Conservation (phyloP, 2,888 invertebrate genomes). For the Pristionchus mayeri region DNA sequence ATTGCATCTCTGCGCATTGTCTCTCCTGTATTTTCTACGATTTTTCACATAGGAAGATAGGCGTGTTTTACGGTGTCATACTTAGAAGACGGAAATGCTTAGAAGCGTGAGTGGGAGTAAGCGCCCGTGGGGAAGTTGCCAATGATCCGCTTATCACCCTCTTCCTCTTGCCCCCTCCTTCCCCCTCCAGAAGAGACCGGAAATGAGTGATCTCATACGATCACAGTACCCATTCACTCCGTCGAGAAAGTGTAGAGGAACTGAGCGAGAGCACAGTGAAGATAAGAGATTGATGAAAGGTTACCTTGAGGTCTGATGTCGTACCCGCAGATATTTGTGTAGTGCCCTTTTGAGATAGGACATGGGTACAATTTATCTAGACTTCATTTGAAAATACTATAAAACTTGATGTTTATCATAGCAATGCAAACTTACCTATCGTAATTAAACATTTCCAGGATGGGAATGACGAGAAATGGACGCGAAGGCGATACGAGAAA, state of each 20-base stretch:
- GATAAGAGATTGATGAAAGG: background rate
- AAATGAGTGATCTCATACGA: background rate
- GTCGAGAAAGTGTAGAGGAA: too few species aligned
- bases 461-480: background rate
- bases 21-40: too few species aligned
- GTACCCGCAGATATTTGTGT: background rate
- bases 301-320: too few species aligned
- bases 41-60: too few species aligned
- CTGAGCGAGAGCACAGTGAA: background rate
- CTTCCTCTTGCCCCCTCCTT: background rate
- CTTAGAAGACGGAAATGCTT: background rate
- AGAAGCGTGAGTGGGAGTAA: background rate
- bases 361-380: too few species aligned
- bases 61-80: too few species aligned
- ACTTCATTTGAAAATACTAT: too few species aligned
- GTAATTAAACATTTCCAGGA: background rate
- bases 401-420: too few species aligned
- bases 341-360: too few species aligned
- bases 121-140: background rate
- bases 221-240: background rate
- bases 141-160: constrained; percentile 38
- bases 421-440: too few species aligned
- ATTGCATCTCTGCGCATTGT: too few species aligned
- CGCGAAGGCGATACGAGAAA: constrained; percentile 7
- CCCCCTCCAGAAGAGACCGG: background rate